Evolutionary conservation across 2,888 invertebrate genomes (phyloP).

Genomic region (Troides helena): DNA sequence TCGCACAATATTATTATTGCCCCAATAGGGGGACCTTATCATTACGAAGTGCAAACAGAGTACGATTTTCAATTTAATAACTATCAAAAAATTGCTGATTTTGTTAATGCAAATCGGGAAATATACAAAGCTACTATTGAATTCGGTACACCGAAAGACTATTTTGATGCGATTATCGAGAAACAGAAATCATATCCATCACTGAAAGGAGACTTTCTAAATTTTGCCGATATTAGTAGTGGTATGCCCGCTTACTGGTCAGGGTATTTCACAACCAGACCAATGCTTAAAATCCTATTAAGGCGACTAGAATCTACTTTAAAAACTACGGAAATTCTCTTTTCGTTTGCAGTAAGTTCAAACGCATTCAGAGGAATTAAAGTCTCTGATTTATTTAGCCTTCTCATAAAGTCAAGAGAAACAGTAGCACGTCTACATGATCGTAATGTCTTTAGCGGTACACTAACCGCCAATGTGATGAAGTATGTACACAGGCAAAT

Average conservation of each 20-base stretch:
- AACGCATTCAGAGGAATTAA: conserved; percentile 78
- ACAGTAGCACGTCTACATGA: conserved; percentile 94
- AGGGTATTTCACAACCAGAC: conserved; percentile 94
- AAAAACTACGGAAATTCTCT: conserved; percentile 90
- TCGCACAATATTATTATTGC: conserved; percentile 94
- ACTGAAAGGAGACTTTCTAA: conserved; percentile 95
- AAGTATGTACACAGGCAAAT: conserved; percentile 89
- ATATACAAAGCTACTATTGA: conserved; percentile 85
- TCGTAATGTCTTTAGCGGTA: conserved; percentile 98
- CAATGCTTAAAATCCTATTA: conserved; percentile 90
- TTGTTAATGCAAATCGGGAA: conserved; percentile 88
- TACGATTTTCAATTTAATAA: conserved; percentile 97
- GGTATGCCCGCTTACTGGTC: conserved; percentile 97
- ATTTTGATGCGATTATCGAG: conserved; percentile 86
- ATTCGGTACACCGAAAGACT: conserved; percentile 94
- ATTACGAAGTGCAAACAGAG: conserved; percentile 91
- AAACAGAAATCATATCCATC: conserved; percentile 82
- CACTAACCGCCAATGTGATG: conserved; percentile 91
- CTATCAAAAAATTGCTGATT: conserved; percentile 92
- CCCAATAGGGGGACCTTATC: conserved; percentile 95
- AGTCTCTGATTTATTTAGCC: conserved; percentile 72
- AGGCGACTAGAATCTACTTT: conserved; percentile 90
- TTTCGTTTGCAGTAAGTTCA: conserved; percentile 87
- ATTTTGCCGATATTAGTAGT: conserved; percentile 93
- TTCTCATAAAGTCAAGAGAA: conserved; percentile 83